Conservation (phyloP, 2,888 invertebrate species). For the Masnerella sp. region DNA sequence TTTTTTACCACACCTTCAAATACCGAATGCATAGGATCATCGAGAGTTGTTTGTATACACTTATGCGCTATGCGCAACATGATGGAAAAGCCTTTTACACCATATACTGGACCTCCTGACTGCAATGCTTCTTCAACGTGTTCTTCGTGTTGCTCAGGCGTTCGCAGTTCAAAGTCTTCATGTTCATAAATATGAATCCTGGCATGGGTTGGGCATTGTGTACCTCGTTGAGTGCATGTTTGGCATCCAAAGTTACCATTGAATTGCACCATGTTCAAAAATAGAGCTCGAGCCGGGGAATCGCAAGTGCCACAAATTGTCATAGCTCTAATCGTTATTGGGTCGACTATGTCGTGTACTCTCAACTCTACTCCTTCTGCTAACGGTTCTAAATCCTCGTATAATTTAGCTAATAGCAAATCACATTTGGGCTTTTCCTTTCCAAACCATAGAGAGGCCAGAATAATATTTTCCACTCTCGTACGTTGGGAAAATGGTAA, state of each 20-base stretch:
- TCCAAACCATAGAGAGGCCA: constrained; percentile 17
- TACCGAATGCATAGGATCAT: too few relatives aligned
- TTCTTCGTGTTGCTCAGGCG: not conserved
- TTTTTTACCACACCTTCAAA: too few relatives aligned
- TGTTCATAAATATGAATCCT: not conserved
- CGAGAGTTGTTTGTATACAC: too few relatives aligned
- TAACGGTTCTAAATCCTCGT: not conserved
- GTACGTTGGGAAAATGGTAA: constrained; percentile 13
- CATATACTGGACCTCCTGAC: too few relatives aligned
- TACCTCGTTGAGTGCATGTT: constrained; percentile 14
- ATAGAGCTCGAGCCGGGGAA: constrained; percentile 42
- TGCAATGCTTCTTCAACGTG: too few relatives aligned
- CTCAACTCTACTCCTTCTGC: constrained; percentile 9
- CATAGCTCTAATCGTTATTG: constrained; percentile 13
- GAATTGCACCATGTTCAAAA: constrained; percentile 37
- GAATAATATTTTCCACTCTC: constrained; percentile 5
- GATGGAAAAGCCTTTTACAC: too few relatives aligned
- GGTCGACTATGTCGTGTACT: not conserved
- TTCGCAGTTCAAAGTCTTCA: not conserved
- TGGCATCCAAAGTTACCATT: constrained; percentile 34
- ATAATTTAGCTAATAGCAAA: not conserved
- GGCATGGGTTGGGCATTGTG: not conserved
- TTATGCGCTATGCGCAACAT: too few relatives aligned
- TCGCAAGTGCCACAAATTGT: constrained; percentile 37
- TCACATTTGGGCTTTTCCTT: constrained; percentile 7